Conservation (phyloP, 2,113 vertebrate species). For the Callionymus lyra region DNA sequence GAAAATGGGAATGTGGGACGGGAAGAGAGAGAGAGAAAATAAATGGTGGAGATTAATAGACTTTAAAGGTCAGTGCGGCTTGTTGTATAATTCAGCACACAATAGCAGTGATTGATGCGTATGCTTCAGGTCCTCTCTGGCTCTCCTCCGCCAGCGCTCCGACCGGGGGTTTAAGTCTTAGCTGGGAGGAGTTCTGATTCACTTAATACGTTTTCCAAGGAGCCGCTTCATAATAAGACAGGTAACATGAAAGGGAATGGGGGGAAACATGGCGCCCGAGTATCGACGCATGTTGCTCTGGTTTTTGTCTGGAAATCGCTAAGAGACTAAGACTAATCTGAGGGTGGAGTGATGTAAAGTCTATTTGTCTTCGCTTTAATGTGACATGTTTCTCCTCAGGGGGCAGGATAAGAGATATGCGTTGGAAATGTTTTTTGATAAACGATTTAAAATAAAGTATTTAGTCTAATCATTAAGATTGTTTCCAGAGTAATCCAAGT, state of each 20-base stretch:
- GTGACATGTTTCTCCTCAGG: no score
- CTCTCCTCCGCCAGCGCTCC: conserved; percentile 29
- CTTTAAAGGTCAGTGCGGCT: conserved; percentile 68
- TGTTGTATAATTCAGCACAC: conserved; percentile 67
- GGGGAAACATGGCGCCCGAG: conserved; percentile 16
- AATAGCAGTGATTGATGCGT: conserved; percentile 62
- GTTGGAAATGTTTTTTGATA: no score
- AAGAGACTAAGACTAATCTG: not conserved
- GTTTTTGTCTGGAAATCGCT: conserved; percentile 11
- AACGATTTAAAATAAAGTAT: no score
- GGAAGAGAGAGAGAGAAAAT: conserved; percentile 52
- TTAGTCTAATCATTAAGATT: no score
- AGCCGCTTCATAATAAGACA: conserved; percentile 47
- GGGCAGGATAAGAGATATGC: no score
- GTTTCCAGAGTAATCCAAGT: no score
- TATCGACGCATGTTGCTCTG: conserved; percentile 18
- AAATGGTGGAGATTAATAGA: conserved; percentile 64
- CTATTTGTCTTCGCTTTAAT: not conserved
- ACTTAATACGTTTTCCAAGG: conserved; percentile 47
- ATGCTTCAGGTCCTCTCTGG: conserved; percentile 52
- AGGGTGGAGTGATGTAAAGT: conserved; percentile 4
- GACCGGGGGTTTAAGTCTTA: conserved; percentile 43
- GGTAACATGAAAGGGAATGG: conserved; percentile 32
- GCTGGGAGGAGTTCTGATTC: conserved; percentile 41
- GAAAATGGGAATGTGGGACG: conserved; percentile 34